Base-by-base conservation (phyloP, 2,113 vertebrate species). In the Peucedramus taeniatus region DNA sequence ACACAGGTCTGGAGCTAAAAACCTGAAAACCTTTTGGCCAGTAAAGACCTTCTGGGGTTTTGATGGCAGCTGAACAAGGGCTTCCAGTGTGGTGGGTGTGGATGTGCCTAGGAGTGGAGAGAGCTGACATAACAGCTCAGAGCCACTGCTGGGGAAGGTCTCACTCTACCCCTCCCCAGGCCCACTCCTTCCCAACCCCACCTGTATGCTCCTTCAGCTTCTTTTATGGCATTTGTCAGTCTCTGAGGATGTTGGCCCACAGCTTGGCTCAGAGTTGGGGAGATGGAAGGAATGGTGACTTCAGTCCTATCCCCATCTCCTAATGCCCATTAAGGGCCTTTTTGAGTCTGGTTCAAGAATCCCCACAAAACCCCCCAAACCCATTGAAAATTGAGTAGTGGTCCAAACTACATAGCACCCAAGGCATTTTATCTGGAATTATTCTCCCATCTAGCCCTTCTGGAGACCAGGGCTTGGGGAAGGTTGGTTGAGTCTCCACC, bases 381-480 rank as follows among this genome's bases (percentile, higher is more conserved):
- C 17, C 2, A 8, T 0, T 61, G 28, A 56, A 79, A 88, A 81
- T 19, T 39, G 19, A 85, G 61, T 33, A 60, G 5, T 9, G 7
- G 5, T 83, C 27, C 28, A 80, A 65, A 37, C 20, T 47, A 42
- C 1, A 3, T 8, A 60, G 24, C 1, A 3, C 28, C 15, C 0
- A 1, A 80, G 23, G 28, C 18, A 53, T 85, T 88, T 92, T 42
- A 42, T 49, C 40, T 76, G 47, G 28, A 88, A 37, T 72, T 79
- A 33, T 57, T 31, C 23, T 80, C 12, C 22, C 6, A 2, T 69
- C 6, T 61, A 61, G 15, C 18, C n/a, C 18, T 86, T 80, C 82
- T 86, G n/a, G 49, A 93, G 50, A 65, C 15, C n/a, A 33, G 30
- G 35, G 24, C 21, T 79, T 66, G 40, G 2, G 7, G 45, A 53